A percentile compares a stretch with the other conserved stretches of the same genome.
Conservation (phyloP, 2,113 vertebrate genomes). For the Xiphias gladius region DNA sequence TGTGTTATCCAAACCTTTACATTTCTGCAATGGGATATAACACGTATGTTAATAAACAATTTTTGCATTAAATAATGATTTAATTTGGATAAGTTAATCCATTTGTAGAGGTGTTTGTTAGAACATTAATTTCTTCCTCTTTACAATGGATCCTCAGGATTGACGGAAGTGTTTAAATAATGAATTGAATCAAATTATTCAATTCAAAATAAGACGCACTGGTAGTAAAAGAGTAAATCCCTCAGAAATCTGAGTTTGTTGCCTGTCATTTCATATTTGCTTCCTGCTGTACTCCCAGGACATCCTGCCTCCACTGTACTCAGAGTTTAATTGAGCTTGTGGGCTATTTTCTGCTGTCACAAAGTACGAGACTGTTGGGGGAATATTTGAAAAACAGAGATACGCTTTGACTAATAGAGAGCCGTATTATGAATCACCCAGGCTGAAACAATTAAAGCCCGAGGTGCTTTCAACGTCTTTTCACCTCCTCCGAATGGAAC, state of each 20-base stretch:
- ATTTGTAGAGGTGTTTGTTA: background rate
- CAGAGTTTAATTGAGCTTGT: conserved; percentile 53
- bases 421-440: conserved; percentile 75
- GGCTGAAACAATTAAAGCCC: conserved; percentile 75
- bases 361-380: conserved; percentile 53
- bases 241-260: conserved; percentile 57
- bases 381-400: conserved; percentile 68
- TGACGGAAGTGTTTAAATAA: conserved; percentile 2
- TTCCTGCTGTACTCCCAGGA: conserved; percentile 53
- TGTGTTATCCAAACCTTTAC: background rate
- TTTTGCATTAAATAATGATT: background rate
- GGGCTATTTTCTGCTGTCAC: conserved; percentile 65
- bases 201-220: conserved; percentile 14
- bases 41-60: background rate
- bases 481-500: conserved; percentile 75
- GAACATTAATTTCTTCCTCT: background rate
- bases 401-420: conserved; percentile 69
- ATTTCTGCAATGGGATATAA: background rate
- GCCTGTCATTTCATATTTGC: conserved; percentile 57
- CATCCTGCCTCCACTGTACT: conserved; percentile 57
- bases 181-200: conserved; percentile 21
- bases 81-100: background rate
- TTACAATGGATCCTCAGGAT: background rate
- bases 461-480: conserved; percentile 81
- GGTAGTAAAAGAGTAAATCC: conserved; percentile 34